Percentiles rank a stretch among this genome's conserved stretches.
phyloP scores from a whole-genome alignment of 64 coral and sea anemone species.

The Dendronephthya gigantea region DNA sequence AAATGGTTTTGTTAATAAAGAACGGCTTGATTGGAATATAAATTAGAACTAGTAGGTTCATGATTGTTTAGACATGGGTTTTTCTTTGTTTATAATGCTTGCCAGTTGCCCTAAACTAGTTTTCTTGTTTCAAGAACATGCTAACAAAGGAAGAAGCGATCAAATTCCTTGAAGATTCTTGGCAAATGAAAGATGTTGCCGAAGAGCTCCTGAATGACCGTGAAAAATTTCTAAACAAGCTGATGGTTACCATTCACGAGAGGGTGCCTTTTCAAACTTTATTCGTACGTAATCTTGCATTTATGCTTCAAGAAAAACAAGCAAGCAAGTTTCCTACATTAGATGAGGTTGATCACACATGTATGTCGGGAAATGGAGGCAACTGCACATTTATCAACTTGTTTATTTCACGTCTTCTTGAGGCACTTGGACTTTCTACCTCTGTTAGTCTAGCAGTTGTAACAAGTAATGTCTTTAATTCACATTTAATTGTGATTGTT shows the following conservation, averaged over 20 bases:
- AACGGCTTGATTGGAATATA: too few relatives aligned
- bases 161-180: neutral
- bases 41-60: too few relatives aligned
- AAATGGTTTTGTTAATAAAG: too few relatives aligned
- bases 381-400: neutral
- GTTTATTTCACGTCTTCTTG: neutral
- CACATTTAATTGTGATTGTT: neutral
- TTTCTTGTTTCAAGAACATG: too few relatives aligned
- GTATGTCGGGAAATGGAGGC: neutral
- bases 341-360: neutral
- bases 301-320: neutral
- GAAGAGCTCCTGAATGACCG: neutral
- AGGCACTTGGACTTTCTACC: neutral
- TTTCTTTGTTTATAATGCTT: too few relatives aligned
- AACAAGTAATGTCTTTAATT: neutral
- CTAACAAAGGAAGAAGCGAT: neutral
- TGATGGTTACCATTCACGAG: neutral
- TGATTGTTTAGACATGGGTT: too few relatives aligned
- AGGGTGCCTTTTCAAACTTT: neutral
- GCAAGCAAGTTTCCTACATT: neutral
- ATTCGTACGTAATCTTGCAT: neutral
- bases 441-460: neutral
- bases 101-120: too few relatives aligned
- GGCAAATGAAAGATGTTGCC: neutral
- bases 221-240: neutral